Base-by-base conservation (phyloP, 2,113 vertebrate species). In the Mionectes macconnelli region DNA sequence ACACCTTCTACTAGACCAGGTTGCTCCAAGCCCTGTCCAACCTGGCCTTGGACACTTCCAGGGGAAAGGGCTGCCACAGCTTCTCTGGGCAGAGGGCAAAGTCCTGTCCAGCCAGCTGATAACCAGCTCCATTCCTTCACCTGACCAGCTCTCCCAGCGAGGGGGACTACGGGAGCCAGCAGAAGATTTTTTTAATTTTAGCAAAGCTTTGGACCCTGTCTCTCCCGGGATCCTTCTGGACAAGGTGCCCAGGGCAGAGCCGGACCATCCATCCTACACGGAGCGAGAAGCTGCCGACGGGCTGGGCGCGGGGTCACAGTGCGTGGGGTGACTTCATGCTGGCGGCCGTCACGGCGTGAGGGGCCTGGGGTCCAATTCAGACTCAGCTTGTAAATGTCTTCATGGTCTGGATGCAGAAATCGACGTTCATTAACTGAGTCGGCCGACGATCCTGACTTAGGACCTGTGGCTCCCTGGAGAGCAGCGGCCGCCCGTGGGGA, bases 381-480 rank as follows among this genome's bases (percentile, higher is more conserved):
- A 50, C 30, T 6, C 49, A 23, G 69, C 50, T 72, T 50, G 23
- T 40, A 8, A 24, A 24, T 24, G 28, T 22, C 37, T 40, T 42
- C 22, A 3, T 6, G 28, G 28, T 40, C 50, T 14, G 69, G 50
- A 10, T 33, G 50, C 69, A 19, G 28, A 22, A 72, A 53, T 33
- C 49, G 8, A 5, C 3, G 52, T 6, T 3, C 1, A 3, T 19
- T 3, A 62, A 23, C 24, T 21, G 47, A 6, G 27, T 1, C 6
- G 37, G 12, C 6, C 67, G 10, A 6, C 6, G 33, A 28, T 14
- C 55, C 72, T 28, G 33, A 25, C 11, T 25, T 8, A 8, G 57
- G 47, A 28, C 21, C 31, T 10, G 44, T 21, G 31, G 31, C 53
- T 37, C 31, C n/a, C 31, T 9, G 35, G 9, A 14, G 12, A 17